These are phyloP conservation scores for Sphecodes monilicornis DNA, from an alignment of 2,888 invertebrate species.

Conservation along the genomic window DNA sequence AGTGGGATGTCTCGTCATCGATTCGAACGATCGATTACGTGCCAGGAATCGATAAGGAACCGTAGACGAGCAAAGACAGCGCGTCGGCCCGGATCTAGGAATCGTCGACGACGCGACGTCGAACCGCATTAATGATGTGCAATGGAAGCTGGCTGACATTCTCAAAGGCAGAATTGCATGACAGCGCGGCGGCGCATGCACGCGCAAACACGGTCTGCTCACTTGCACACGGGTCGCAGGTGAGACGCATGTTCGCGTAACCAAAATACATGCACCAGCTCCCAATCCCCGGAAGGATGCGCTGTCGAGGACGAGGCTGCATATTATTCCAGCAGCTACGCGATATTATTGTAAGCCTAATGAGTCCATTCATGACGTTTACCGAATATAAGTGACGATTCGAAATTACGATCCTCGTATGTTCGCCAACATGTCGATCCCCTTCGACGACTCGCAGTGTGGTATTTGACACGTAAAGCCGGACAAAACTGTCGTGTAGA, in stretches of 20 bases:
- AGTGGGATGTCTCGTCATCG: not conserved
- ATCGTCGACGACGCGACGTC: conserved; percentile 22
- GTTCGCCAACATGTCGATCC: not conserved
- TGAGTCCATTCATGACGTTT: conserved; percentile 39
- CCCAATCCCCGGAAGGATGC: conserved; percentile 49
- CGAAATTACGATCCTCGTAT: not conserved
- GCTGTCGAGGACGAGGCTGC: conserved; percentile 7
- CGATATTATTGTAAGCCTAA: conserved; percentile 49
- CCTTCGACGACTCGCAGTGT: not conserved
- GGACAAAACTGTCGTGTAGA: not conserved
- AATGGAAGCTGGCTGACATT: conserved; percentile 43
- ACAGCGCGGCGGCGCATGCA: not conserved
- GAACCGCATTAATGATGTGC: conserved; percentile 53
- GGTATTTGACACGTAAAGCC: not conserved
- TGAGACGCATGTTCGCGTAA: conserved; percentile 23
- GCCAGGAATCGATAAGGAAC: not conserved
- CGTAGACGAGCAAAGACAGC: not conserved
- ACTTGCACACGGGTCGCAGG: conserved; percentile 11
- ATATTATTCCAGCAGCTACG: conserved; percentile 50
- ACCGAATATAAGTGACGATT: not conserved
- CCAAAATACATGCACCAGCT: conserved; percentile 42
- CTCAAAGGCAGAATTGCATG: conserved; percentile 54
- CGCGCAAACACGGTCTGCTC: conserved; percentile 18
- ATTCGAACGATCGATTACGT: not conserved
- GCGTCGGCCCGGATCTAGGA: conserved; percentile 22